Evolutionary conservation across 2,888 invertebrate genomes (phyloP), one percentile per base, ranked within the genome.

Genomic region (Drosophila kuntzei): DNA sequence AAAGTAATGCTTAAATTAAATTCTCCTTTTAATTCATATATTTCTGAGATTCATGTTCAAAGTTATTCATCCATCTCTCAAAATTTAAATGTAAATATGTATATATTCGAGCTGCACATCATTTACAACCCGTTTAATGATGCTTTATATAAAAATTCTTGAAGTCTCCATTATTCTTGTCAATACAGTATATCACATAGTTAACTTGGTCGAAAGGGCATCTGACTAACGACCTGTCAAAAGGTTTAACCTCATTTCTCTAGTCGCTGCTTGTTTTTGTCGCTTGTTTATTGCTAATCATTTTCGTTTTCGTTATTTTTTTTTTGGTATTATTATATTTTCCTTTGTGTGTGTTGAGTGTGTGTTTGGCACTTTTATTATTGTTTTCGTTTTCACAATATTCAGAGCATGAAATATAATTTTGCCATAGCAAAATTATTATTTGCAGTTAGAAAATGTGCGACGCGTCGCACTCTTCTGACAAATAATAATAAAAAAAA

Each of bases 391-490:
- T 77, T 53, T 72, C 55, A 79, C 60, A 80, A 87, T 70, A 66
- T 86, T 71, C 76, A 76, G 87, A 87, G 89, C 85, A 82, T 87
- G 86, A 87, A 89, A 87, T 86, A 77, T 83, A 87, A 89, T 82
- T 88, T 80, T 66, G 71, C 66, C 69, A 74, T 50, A 57, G 58
- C 68, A 60, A 62, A 88, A 77, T 82, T 78, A 88, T 88, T 83
- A 87, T 87, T 83, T 87, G 60, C 69, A 71, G 83, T 77, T 88
- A 72, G 86, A 88, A 88, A 83, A 85, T 54, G 53, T 79, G 72
- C 76, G 85, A 74, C 37, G 60, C 53, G 36, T 50, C 55, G 69
- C 69, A 16, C 64, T 70, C 49, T 41, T 54, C 14, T 44, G 61
- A 46, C 34, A 73, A 77, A 72, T 72, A 59, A 71, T 62, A 84